Base-by-base conservation (phyloP, 2,113 vertebrate genomes). In the Zosterops pallidus region DNA sequence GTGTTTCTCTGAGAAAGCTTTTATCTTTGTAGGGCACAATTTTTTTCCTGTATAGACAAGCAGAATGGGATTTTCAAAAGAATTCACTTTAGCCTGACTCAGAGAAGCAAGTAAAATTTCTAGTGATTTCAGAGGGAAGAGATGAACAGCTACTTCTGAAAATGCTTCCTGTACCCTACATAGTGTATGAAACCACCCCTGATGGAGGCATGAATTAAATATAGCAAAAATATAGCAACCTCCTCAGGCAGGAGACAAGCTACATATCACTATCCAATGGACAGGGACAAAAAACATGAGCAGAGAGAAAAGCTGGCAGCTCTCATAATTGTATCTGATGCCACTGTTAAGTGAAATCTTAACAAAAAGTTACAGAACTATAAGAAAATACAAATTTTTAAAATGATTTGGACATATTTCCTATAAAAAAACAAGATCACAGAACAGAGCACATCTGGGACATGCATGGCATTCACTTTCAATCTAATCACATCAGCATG, bases 31-130 rank as follows among this genome's bases (percentile, higher is more conserved):
- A 93, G 53, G n/a, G 37, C 46, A 72, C 47, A 10, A 5, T 35
- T 84, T 83, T 78, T 78, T 50, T 64, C 81, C 37, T 80, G 46
- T 72, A 59, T 18, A 92, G 81, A 89, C 72, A 79, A 92, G 62
- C 14, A 86, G 59, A 89, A 72, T 20, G 14, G 33, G 31, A 92
- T 88, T 95, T 93, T 90, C 93, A 94, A 76, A 95, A 83, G 31
- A 91, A 69, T n/a, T 80, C 39, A 52, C 19, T 70, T 83, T 37
- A 85, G 16, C 19, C 6, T 79, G 18, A 87, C 20, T 87, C 44
- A 55, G 44, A 94, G 39, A 88, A 24, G 21, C 70, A 81, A 81
- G 78, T 39, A 87, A 90, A 80, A 80, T 55, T 82, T 68, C 37
- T 35, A 41, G 23, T 39, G 25, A 69, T 79, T 93, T 92, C 78